These are phyloP conservation scores for Drosophila fuyamai DNA, from an alignment of 1,140 invertebrate species.

Conservation along the genomic window DNA sequence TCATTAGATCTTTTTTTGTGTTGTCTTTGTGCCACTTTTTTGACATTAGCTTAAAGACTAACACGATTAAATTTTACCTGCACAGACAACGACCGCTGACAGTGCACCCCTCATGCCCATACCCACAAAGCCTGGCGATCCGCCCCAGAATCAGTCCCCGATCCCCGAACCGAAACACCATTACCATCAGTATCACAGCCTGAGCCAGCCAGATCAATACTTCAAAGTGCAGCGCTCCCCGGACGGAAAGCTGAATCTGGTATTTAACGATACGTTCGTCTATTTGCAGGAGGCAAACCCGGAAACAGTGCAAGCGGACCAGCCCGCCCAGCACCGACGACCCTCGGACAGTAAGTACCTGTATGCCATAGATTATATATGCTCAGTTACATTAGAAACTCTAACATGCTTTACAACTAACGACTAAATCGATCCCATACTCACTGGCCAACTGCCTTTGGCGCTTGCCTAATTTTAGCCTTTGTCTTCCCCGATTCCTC, in stretches of 20 bases:
- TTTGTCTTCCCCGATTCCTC: conserved; percentile 67
- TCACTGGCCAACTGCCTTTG: conserved; percentile 53
- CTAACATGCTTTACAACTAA: conserved; percentile 52
- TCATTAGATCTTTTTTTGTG: conserved; percentile 38
- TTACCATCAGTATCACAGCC: conserved; percentile 74
- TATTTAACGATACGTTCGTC: conserved; percentile 79
- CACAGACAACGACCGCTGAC: conserved; percentile 71
- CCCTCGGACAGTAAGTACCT: conserved; percentile 59
- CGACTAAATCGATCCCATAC: conserved; percentile 64
- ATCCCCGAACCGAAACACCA: conserved; percentile 45
- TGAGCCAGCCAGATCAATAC: conserved; percentile 66
- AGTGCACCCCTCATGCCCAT: conserved; percentile 78
- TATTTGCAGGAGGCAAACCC: conserved; percentile 59
- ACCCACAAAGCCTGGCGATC: conserved; percentile 46
- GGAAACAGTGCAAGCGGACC: background rate
- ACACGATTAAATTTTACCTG: conserved; percentile 63
- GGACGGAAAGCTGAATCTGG: conserved; percentile 82
- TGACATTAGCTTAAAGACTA: conserved; percentile 44
- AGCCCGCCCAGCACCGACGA: background rate
- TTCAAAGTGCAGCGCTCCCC: conserved; percentile 84
- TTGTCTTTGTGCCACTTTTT: conserved; percentile 43
- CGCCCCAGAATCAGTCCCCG: conserved; percentile 35
- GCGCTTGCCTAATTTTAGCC: conserved; percentile 69
- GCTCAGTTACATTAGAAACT: conserved; percentile 41
- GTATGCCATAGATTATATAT: background rate